Evolutionary conservation across 2,888 invertebrate species (phyloP), one percentile per base, ranked within the genome.

Genomic region (Drosophila paranaensis): DNA sequence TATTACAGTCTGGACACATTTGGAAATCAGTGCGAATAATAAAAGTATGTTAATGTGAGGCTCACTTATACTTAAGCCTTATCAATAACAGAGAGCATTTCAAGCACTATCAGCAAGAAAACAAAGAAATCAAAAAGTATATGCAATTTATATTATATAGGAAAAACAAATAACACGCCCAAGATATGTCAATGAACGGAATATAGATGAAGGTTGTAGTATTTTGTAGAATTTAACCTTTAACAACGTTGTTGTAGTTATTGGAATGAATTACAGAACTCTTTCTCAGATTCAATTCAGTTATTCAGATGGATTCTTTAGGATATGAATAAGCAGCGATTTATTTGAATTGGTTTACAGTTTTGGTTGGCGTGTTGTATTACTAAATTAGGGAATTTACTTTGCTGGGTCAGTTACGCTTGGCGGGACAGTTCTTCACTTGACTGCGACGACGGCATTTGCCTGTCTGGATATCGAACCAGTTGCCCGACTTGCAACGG

Each of bases 381-480:
- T 11, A 16, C 30, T 8, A 27, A 30, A 16, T 27, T 39, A 25
- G 9, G 25, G 30, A 30, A 8, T 55, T 30, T 16, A 16, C 9
- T 20, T 20, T n/a, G 2, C 6, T 6, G 11, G 2, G 8, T 84
- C 25, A 83, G 61, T 79, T 79, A 10, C 84, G 84, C 33, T 68
- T 48, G 4, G 81, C 81, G 6, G 75, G 48, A 63, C 87, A 84
- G 56, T 76, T 84, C 6, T 45, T 35, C 3, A 87, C 84, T 16
- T 67, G 58, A n/a, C 14, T 58, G 25, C 81, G 74, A 10, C 48
- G 51, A 5, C 71, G 82, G 51, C 82, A 85, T 30, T 66, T 48
- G 16, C 73, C 66, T 0, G 63, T 57, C 45, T 81, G 74, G 11
- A 73, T 53, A 46, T 85, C 84, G 50, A 77, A 85, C 76, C 88